These are phyloP conservation scores for Ips typographus DNA, from an alignment of 1,140 invertebrate species.

Conservation along the genomic window DNA sequence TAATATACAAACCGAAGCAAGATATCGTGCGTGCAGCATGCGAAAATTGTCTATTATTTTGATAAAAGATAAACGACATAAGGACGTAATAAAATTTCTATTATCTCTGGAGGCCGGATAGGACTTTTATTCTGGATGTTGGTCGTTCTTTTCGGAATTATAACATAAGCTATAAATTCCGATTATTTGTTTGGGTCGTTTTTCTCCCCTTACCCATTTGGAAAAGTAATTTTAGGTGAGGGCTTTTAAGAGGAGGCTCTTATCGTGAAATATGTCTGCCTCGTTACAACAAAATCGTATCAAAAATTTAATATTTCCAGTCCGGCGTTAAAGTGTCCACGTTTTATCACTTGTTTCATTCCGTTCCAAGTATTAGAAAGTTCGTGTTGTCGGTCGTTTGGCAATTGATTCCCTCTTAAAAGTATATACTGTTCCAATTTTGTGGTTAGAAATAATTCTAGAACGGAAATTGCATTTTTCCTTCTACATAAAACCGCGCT, in stretches of 20 bases:
- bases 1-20: not conserved
- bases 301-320: constrained; percentile 15
- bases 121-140: constrained; percentile 30
- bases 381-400: no score
- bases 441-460: no score
- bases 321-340: no score
- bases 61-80: constrained; percentile 36
- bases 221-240: constrained; percentile 35
- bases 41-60: constrained; percentile 31
- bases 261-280: constrained; percentile 22
- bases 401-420: no score
- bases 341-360: no score
- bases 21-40: constrained; percentile 1
- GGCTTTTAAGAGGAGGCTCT: constrained; percentile 19
- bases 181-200: constrained; percentile 33
- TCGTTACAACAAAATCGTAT: constrained; percentile 21
- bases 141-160: constrained; percentile 33
- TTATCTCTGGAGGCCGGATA: constrained; percentile 28
- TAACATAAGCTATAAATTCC: constrained; percentile 37
- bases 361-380: no score
- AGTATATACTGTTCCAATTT: no score
- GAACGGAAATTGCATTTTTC: no score
- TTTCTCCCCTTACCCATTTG: constrained; percentile 30
- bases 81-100: constrained; percentile 36
- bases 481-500: no score